Percentiles rank a stretch among this genome's conserved stretches.
phyloP scores from a whole-genome alignment of 2,888 invertebrate genomes.

The Folsomia manolachei region DNA sequence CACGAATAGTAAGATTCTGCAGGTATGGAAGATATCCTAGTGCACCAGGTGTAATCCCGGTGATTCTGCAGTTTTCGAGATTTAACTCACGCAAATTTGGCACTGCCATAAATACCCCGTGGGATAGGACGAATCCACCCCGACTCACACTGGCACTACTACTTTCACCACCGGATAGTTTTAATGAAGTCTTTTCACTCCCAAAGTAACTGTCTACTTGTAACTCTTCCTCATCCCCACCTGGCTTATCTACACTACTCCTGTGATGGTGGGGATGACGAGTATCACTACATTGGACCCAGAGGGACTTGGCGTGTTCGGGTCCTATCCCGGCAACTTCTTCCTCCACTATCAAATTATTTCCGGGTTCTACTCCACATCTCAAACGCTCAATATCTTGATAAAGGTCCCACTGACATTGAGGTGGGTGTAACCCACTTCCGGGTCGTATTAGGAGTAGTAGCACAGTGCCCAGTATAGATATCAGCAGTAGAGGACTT shows the following conservation, averaged over 20 bases:
- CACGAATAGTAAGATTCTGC: constrained; percentile 73
- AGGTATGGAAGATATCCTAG: constrained; percentile 75
- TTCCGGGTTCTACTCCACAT: constrained; percentile 45
- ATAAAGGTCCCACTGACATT: constrained; percentile 49
- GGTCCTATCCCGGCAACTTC: constrained; percentile 50
- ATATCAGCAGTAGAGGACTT: constrained; percentile 36
- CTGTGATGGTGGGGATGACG: neutral
- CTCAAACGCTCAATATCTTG: constrained; percentile 48
- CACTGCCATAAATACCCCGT: constrained; percentile 51
- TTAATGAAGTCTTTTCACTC: neutral
- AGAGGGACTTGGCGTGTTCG: constrained; percentile 49
- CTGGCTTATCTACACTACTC: constrained; percentile 12
- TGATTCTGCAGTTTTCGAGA: constrained; percentile 79
- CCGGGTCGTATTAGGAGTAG: constrained; percentile 35
- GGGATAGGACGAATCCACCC: constrained; percentile 47
- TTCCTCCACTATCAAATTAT: constrained; percentile 49
- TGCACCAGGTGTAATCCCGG: constrained; percentile 76
- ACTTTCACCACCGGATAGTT: neutral
- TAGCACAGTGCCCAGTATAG: constrained; percentile 23
- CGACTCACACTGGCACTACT: neutral
- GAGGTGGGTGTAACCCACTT: constrained; percentile 46
- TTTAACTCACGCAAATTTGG: constrained; percentile 70
- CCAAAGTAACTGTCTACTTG: neutral
- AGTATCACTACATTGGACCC: constrained; percentile 44
- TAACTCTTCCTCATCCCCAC: constrained; percentile 4